Conservation (phyloP, 2,113 vertebrate species). For the Ctenodactylus gundi region DNA sequence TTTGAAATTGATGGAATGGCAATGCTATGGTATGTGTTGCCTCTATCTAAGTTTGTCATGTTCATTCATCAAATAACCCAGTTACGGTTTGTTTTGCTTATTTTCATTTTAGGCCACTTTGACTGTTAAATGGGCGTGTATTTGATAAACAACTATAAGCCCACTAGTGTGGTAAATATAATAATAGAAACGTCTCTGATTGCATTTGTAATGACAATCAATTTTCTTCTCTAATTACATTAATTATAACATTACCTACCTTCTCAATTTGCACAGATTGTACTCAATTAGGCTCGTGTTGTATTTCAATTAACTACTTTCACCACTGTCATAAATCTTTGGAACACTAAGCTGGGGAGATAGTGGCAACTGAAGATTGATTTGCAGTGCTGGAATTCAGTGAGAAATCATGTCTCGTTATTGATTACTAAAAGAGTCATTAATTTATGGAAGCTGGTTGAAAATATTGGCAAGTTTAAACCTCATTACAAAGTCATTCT, state of each 20-base stretch:
- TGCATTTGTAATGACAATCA: constrained; percentile 57
- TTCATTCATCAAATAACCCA: not conserved
- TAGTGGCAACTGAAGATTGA: constrained; percentile 29
- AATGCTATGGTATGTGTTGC: not conserved
- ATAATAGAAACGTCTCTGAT: constrained; percentile 45
- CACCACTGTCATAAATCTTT: constrained; percentile 59
- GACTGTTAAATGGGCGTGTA: not conserved
- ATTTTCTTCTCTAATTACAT: constrained; percentile 67
- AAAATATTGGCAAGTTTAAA: constrained; percentile 55
- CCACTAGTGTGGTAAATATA: constrained; percentile 52
- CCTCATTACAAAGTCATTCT: constrained; percentile 43
- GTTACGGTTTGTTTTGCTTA: constrained; percentile 45
- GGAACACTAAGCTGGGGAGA: not conserved
- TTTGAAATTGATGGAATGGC: constrained; percentile 27
- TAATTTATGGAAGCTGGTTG: constrained; percentile 52
- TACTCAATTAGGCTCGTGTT: constrained; percentile 60
- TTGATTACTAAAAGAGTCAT: constrained; percentile 52
- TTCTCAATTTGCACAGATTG: constrained; percentile 62
- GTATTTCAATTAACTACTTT: constrained; percentile 69
- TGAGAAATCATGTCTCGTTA: constrained; percentile 41
- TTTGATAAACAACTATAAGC: constrained; percentile 59
- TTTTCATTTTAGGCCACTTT: constrained; percentile 20
- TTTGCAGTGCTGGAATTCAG: constrained; percentile 40
- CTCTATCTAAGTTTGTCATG: not conserved
- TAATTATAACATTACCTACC: constrained; percentile 62